Evolutionary conservation across 1,140 invertebrate species (phyloP), one percentile per base, ranked within the genome.

Genomic region (Carcinoscorpius rotundicauda): DNA sequence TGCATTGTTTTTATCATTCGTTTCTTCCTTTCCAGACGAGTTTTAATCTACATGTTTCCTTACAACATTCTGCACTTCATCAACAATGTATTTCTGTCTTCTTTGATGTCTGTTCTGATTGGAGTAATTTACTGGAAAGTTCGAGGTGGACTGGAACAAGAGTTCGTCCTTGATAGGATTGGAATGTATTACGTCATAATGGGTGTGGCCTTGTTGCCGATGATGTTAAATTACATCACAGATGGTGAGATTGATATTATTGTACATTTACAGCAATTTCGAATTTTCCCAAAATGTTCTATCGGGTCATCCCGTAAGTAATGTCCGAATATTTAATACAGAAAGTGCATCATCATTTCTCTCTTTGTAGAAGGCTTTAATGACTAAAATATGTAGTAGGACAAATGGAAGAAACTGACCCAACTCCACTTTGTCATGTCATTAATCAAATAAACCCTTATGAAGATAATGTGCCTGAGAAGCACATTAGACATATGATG

Each of bases 91-190:
- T 79, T 93, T 3, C 79, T 90, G 3, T 86, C 90, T 0, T 87
- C 86, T 0, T 80, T 86, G 63, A 79, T 94, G 68, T 93, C 91
- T 1, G 80, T 94, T 4, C 79, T 89, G 60, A 84, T 88, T n/a
- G 92, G 92, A 52, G 85, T 86, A 66, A 85, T 94, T 62, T 96
- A 89, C 75, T 93, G 89, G 89, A 88, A 93, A 71, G 81, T 93
- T 2, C 86, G 88, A 4, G 76, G 59, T 10, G 71, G 69, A 6
- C 65, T 69, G 4, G 74, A 79, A 56, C 78, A 80, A 65, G 77
- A 78, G 53, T 69, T 74, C 58, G 65, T 78, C 0, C 74, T 73
- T 58, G 79, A 80, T 68, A 82, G 91, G 61, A 75, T 91, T 52
- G 89, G 89, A 3, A 92, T 88, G 73, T 87, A 93, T 75, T 91